Conservation (phyloP, 2,113 vertebrate species). For the Trichechus manatus region DNA sequence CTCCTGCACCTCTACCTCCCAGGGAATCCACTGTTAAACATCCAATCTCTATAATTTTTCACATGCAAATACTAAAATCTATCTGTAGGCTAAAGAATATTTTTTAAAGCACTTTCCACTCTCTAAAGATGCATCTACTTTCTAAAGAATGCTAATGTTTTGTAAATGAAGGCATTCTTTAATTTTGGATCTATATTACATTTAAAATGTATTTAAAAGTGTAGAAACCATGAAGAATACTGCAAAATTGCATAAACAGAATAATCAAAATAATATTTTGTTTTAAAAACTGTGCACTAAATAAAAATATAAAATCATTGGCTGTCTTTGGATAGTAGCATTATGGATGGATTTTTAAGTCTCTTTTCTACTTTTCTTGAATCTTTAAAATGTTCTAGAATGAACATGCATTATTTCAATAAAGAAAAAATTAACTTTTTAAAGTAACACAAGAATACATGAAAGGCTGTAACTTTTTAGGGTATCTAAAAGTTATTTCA, state of each 20-base stretch:
- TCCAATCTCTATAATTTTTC: background rate
- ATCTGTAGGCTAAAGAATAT: background rate
- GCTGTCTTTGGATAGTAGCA: background rate
- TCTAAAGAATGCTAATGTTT: conserved; percentile 34
- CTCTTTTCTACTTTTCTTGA: conserved; percentile 45
- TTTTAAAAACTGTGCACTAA: background rate
- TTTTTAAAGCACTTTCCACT: conserved; percentile 33
- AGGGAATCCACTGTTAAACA: conserved; percentile 44
- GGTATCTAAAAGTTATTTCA: conserved; percentile 21
- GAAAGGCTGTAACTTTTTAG: conserved; percentile 6
- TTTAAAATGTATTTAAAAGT: conserved; percentile 9
- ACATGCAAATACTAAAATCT: background rate
- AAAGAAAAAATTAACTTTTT: background rate
- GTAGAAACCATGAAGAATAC: conserved; percentile 1
- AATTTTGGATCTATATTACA: conserved; percentile 22
- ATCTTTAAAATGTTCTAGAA: conserved; percentile 48
- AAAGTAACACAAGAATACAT: conserved; percentile 42
- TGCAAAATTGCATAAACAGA: conserved; percentile 34
- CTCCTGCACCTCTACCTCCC: background rate
- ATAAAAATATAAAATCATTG: background rate
- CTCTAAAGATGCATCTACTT: conserved; percentile 11
- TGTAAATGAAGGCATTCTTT: conserved; percentile 38
- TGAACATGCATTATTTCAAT: conserved; percentile 19
- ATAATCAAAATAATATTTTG: conserved; percentile 15
- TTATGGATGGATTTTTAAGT: conserved; percentile 9